These are phyloP conservation scores for Ageneiosus marmoratus DNA, from an alignment of 2,113 vertebrate species.

Conservation along the genomic window DNA sequence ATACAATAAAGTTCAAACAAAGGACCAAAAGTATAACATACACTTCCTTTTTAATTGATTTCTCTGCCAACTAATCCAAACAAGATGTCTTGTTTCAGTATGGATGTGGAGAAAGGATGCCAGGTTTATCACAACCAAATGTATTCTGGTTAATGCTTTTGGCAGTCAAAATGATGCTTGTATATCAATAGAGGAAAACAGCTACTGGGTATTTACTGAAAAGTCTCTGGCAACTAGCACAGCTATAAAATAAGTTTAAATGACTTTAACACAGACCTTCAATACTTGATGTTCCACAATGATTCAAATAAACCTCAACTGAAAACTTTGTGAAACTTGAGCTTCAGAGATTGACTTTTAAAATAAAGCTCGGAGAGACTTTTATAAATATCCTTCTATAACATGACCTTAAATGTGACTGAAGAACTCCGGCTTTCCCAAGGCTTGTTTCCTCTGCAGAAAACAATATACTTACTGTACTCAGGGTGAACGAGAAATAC, in stretches of 20 bases:
- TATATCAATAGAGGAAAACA: slow-evolving; percentile 32
- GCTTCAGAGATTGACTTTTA: not conserved
- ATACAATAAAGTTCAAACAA: slow-evolving; percentile 1
- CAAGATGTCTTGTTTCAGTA: not conserved
- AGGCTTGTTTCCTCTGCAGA: slow-evolving; percentile 11
- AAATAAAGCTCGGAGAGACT: not conserved
- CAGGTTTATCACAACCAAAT: not conserved
- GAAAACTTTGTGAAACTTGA: slow-evolving; percentile 1
- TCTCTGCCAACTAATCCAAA: not conserved
- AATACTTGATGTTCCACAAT: slow-evolving; percentile 33
- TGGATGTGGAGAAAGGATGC: not conserved
- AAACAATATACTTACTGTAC: slow-evolving; percentile 46
- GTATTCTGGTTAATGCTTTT: not conserved
- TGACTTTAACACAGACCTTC: not conserved
- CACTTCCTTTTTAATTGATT: not conserved
- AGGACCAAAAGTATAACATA: not conserved
- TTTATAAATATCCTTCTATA: slow-evolving; percentile 20
- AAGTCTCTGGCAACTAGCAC: not conserved
- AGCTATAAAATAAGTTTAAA: not conserved
- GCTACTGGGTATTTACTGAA: slow-evolving; percentile 13
- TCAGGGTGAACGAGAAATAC: slow-evolving; percentile 31
- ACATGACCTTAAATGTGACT: slow-evolving; percentile 14
- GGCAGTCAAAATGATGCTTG: not conserved
- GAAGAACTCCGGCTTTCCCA: slow-evolving; percentile 22
- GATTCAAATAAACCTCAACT: slow-evolving; percentile 21